These are phyloP conservation scores for Urechis unicinctus DNA, from an alignment of 2,888 invertebrate genomes.

Conservation along the genomic window DNA sequence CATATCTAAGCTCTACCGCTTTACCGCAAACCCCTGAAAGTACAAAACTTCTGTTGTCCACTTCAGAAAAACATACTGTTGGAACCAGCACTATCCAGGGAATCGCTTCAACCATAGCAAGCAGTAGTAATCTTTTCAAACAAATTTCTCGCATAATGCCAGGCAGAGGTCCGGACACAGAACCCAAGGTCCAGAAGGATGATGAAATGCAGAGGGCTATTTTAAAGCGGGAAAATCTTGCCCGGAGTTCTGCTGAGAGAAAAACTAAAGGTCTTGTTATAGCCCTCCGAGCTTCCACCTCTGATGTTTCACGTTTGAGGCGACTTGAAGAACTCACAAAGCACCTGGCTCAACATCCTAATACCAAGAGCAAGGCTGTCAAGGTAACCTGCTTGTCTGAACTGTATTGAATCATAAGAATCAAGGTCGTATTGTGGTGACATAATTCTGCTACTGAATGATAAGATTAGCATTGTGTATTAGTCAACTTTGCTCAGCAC, in stretches of 20 bases:
- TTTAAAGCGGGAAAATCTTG: background rate
- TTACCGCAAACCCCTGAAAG: too few relatives aligned
- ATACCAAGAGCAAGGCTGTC: conserved; percentile 66
- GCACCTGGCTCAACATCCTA: conserved; percentile 70
- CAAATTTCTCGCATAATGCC: background rate
- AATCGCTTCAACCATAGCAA: background rate
- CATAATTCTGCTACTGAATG: background rate
- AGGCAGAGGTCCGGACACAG: background rate
- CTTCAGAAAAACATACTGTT: background rate
- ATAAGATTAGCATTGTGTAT: too few relatives aligned
- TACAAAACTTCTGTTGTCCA: too few relatives aligned
- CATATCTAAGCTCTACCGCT: conserved; percentile 4
- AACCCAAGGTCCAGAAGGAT: background rate
- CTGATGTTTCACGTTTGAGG: conserved; percentile 55
- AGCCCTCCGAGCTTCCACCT: conserved; percentile 25
- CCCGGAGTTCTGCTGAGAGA: conserved; percentile 6
- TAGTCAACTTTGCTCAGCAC: too few relatives aligned
- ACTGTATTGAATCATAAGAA: too few relatives aligned
- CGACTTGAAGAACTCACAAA: conserved; percentile 65
- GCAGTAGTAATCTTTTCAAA: background rate
- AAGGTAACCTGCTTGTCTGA: too few relatives aligned
- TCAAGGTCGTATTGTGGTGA: background rate
- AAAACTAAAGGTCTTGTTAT: conserved; percentile 30
- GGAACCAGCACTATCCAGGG: background rate
- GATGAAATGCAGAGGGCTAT: background rate